These are phyloP conservation scores for Temnothorax unifasciatus DNA, from an alignment of 2,888 invertebrate genomes.

Conservation along the genomic window DNA sequence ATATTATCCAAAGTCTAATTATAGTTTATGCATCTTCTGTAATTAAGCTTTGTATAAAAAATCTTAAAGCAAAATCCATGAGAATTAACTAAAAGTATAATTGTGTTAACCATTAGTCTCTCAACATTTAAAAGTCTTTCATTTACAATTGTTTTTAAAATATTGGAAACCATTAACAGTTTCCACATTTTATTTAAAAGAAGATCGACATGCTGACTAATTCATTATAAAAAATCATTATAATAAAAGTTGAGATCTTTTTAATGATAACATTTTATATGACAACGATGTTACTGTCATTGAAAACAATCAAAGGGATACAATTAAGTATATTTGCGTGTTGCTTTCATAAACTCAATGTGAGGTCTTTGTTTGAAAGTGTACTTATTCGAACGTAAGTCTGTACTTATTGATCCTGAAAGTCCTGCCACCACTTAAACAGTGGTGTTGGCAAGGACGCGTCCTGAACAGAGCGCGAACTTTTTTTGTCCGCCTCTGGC, in stretches of 20 bases:
- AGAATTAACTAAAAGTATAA: background rate
- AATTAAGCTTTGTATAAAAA: background rate
- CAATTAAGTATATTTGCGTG: background rate
- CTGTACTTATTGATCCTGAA: conserved; percentile 52
- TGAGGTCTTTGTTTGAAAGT: background rate
- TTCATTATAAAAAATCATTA: background rate
- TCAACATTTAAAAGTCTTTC: background rate
- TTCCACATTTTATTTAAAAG: background rate
- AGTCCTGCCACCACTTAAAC: conserved; percentile 26
- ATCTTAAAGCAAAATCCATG: background rate
- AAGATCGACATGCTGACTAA: background rate
- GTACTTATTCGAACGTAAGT: background rate
- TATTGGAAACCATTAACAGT: background rate
- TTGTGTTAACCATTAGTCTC: background rate
- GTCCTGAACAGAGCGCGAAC: background rate
- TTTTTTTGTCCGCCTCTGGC: conserved; percentile 7
- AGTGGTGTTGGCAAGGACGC: conserved; percentile 6
- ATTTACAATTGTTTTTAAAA: background rate
- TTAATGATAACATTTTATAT: background rate
- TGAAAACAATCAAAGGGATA: background rate
- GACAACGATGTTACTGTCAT: background rate
- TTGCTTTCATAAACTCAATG: background rate
- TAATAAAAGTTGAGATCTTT: background rate
- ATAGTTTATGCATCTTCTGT: background rate
- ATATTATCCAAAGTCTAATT: background rate